Percentiles rank a stretch among this genome's conserved stretches.
These are phyloP conservation scores for Setipinna tenuifilis DNA, from an alignment of 2,797 vertebrate genomes.

Conservation along the genomic window DNA sequence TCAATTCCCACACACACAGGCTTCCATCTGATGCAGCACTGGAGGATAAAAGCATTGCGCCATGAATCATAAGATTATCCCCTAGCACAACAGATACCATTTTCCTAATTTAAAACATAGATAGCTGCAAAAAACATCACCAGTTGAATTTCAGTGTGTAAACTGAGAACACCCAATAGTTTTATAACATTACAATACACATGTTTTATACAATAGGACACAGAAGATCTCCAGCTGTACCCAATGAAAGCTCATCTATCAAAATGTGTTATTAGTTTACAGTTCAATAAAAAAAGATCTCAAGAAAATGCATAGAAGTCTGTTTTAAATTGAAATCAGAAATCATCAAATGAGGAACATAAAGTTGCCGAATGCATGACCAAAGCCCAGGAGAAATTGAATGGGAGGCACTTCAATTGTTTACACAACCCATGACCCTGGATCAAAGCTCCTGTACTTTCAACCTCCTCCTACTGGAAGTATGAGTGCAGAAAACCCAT, in stretches of 20 bases:
- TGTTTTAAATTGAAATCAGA: no score
- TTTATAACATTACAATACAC: no score
- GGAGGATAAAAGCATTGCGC: not conserved
- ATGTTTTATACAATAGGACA: no score
- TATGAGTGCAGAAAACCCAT: not conserved
- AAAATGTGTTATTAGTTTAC: no score
- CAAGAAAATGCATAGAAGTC: no score
- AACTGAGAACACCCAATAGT: no score
- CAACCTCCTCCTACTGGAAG: not conserved
- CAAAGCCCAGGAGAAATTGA: no score
- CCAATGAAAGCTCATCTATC: no score
- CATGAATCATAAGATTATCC: not conserved
- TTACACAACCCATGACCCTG: not conserved
- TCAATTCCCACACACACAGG: not conserved
- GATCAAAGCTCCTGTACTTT: not conserved
- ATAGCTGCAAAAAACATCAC: no score
- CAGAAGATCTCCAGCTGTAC: no score
- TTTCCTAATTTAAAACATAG: not conserved
- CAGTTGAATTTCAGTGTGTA: no score
- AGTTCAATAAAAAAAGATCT: no score
- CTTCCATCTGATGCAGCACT: not conserved
- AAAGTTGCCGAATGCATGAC: not conserved
- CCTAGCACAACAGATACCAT: not conserved
- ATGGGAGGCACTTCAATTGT: not conserved
- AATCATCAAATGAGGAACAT: not conserved